Evolutionary conservation across 2,888 invertebrate genomes (phyloP), one percentile per base, ranked within the genome.

Genomic region (Octodonta nipae): DNA sequence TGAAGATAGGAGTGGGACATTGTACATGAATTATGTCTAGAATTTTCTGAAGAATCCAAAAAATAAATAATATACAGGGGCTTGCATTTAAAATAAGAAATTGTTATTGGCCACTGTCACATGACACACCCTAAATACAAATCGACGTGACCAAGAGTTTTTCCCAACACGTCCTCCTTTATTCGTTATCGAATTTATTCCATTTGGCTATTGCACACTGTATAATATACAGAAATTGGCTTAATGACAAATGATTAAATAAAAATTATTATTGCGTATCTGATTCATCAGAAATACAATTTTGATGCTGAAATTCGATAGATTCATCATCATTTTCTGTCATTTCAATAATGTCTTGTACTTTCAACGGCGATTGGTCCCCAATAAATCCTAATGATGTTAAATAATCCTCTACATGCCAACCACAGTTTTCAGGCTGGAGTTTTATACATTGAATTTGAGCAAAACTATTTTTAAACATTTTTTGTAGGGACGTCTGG

Each of bases 391-490:
- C 20, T 6, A 20, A 7, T 20, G 20, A n/a, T n/a, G 6, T 20
- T n/a, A 20, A 20, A 20, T 20, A 20, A 20, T n/a, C 20, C 6
- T 20, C 20, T n/a, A 20, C n/a, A n/a, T 20, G n/a, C 20, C 20
- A 20, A 7, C 20, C 20, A n/a, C 20, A 20, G n/a, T 20, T n/a
- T 20, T 20, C 20, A 20, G 20, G 20, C n/a, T 20, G 20, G 20
- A 20, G 20, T 20, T 20, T 20, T 7, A 20, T n/a, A 20, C 20
- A 20, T 7, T 20, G 20, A n/a, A 6, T 20, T n/a, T 6, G 20
- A n/a, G n/a, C 20, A 20, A 7, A 20, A 7, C 6, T 20, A 7
- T 6, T 20, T 6, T n/a, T 6, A 7, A 20, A 20, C n/a, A 20
- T 20, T 20, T 20, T 6, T 20, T 20, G 6, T 20, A 20, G n/a